Conservation (phyloP, 1,140 invertebrate genomes). For the Leptinotarsa defecta region DNA sequence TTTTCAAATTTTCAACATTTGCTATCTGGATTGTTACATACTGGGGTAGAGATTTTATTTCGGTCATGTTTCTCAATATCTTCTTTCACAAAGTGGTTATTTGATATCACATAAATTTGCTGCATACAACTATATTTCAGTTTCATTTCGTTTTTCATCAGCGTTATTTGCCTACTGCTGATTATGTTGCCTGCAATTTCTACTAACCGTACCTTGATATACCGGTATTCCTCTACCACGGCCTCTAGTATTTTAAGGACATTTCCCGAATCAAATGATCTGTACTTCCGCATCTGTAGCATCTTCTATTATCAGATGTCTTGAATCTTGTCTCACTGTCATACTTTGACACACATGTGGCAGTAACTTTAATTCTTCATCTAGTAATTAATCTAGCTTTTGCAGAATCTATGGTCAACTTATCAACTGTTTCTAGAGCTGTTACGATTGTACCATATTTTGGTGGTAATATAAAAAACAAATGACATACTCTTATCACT, state of each 20-base stretch:
- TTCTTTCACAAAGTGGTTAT: constrained; percentile 20
- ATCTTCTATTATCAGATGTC: constrained; percentile 4
- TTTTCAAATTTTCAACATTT: too few species aligned
- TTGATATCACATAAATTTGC: constrained; percentile 19
- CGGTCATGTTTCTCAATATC: constrained; percentile 15
- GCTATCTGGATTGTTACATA: constrained; percentile 29
- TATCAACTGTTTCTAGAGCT: constrained; percentile 55
- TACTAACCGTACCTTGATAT: constrained; percentile 2
- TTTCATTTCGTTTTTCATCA: constrained; percentile 9
- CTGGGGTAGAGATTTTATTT: constrained; percentile 29
- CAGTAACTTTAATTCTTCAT: constrained; percentile 24
- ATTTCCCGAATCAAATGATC: background rate
- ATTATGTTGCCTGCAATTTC: background rate
- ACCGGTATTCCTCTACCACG: background rate
- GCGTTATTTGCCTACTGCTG: constrained; percentile 7
- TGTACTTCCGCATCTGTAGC: constrained; percentile 12
- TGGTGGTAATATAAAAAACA: constrained; percentile 53
- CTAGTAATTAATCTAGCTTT: constrained; percentile 29
- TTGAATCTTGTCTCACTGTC: constrained; percentile 15
- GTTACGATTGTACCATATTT: constrained; percentile 54
- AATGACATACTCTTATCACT: constrained; percentile 47
- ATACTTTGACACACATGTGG: constrained; percentile 1
- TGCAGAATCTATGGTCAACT: constrained; percentile 46
- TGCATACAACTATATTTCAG: constrained; percentile 20
- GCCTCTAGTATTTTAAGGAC: background rate